These are phyloP conservation scores for Lingula anatina DNA, from an alignment of 2,888 invertebrate genomes.

Conservation along the genomic window DNA sequence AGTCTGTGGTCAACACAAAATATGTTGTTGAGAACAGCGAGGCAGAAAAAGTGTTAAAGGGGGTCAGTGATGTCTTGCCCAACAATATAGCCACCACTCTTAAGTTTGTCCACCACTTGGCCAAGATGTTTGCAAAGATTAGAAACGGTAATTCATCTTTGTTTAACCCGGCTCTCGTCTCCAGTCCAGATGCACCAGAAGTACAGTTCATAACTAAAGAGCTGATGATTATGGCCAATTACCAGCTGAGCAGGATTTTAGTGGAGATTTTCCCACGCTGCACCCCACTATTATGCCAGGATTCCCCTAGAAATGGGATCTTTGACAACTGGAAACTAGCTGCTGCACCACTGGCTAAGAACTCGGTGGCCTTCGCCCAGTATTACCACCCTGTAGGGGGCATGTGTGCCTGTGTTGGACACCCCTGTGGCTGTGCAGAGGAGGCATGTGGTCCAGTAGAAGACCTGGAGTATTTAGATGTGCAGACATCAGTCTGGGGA, in stretches of 20 bases:
- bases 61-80: slow-evolving; percentile 17
- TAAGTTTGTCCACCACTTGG: slow-evolving; percentile 27
- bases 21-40: slow-evolving; percentile 23
- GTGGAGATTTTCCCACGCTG: slow-evolving; percentile 18
- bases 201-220: slow-evolving; percentile 37
- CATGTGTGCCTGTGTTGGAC: slow-evolving; percentile 22
- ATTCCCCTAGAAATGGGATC: slow-evolving; percentile 16
- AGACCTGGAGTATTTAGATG: slow-evolving; percentile 17
- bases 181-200: slow-evolving; percentile 18
- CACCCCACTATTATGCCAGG: slow-evolving; percentile 30
- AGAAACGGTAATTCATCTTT: slow-evolving; percentile 33
- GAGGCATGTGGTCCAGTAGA: slow-evolving; percentile 15
- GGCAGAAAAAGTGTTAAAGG: slow-evolving; percentile 29
- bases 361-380: slow-evolving; percentile 30
- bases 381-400: slow-evolving; percentile 24
- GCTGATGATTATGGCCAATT: slow-evolving; percentile 32
- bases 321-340: slow-evolving; percentile 26
- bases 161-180: too few species aligned
- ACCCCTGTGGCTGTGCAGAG: slow-evolving; percentile 22
- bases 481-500: slow-evolving; percentile 21
- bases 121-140: slow-evolving; percentile 25
- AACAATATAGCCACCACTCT: slow-evolving; percentile 30
- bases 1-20: slow-evolving; percentile 29
- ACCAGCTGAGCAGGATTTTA: slow-evolving; percentile 28
- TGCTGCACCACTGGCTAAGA: slow-evolving; percentile 30